Evolutionary conservation across 2,797 vertebrate genomes (phyloP), one percentile per base, ranked within the genome.

Genomic region (Muscicapa striata): DNA sequence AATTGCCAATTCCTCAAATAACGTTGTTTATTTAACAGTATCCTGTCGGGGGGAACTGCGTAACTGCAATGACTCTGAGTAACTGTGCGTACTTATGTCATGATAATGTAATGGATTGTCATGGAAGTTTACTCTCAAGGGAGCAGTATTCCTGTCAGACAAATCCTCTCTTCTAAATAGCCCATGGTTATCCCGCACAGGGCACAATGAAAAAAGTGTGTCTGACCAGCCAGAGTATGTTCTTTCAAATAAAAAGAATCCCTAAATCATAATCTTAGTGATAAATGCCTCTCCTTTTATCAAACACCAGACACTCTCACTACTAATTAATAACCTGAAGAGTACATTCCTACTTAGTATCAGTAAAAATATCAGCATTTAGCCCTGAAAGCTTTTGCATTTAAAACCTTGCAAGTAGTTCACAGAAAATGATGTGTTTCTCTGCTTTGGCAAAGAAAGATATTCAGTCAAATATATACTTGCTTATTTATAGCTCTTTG

Each of bases 1-100:
- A 89, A 76, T 10, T 89, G 49, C 67, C 61, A 91, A 32, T 76
- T 58, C 58, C 68, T 86, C 55, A 95, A 91, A 85, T 80, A 62
- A 55, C 30, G 1, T 19, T 81, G 69, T 87, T 93, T 86, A 86
- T 84, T 86, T 76, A 94, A 87, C 59, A 94, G 55, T 40, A 90
- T 78, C 70, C 66, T 77, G 59, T 45, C 23, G n/a, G 10, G 32
- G 15, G 36, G 23, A 93, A 41, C 27, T 41, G n/a, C 5, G 5
- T 46, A 95, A 84, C 32, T 80, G 58, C 48, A 72, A 30, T 32
- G 74, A 72, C 46, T 84, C 19, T 38, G 82, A 87, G 84, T 18
- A 82, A 79, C 84, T 87, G 52, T 30, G 41, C 6, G 0, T 80
- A 66, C 8, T 75, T 10, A 36, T 14, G 63, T 67, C 84, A 75